Percentiles rank a stretch among this genome's conserved stretches.
Evolutionary conservation across 2,888 invertebrate genomes (phyloP).

Genomic region (Nomada fucata): DNA sequence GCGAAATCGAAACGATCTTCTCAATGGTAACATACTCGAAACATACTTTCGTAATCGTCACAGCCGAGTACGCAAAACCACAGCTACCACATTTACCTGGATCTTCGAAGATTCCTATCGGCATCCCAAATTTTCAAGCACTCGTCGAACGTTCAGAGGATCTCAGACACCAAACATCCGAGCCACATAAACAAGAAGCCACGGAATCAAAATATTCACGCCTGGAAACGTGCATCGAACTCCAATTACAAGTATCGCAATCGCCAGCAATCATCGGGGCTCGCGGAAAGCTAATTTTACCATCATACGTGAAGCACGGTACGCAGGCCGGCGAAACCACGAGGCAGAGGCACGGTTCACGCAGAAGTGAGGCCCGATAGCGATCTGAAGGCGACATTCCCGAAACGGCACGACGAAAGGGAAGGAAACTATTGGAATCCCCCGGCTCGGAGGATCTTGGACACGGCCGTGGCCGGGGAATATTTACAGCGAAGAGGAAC

Average conservation of each 20-base stretch:
- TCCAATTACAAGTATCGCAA: conserved; percentile 9
- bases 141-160: background rate
- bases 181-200: background rate
- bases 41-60: too few relatives aligned
- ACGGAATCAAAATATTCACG: background rate
- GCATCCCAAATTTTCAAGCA: background rate
- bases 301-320: conserved; percentile 2
- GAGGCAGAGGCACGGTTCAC: conserved; percentile 28
- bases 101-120: too few relatives aligned
- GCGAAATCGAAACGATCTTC: too few relatives aligned
- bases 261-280: conserved; percentile 1
- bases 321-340: conserved; percentile 8
- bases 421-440: conserved; percentile 63
- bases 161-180: background rate
- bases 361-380: conserved; percentile 56
- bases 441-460: conserved; percentile 42
- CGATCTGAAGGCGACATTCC: conserved; percentile 67
- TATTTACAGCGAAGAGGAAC: conserved; percentile 69
- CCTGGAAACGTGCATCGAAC: conserved; percentile 9
- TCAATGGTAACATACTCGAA: too few relatives aligned
- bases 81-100: too few relatives aligned
- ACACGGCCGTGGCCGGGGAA: conserved; percentile 52
- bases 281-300: conserved; percentile 39
- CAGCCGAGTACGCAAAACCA: too few relatives aligned
- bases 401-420: conserved; percentile 59